Conservation (phyloP, 2,888 invertebrate species). For the Xestobium rufovillosum region DNA sequence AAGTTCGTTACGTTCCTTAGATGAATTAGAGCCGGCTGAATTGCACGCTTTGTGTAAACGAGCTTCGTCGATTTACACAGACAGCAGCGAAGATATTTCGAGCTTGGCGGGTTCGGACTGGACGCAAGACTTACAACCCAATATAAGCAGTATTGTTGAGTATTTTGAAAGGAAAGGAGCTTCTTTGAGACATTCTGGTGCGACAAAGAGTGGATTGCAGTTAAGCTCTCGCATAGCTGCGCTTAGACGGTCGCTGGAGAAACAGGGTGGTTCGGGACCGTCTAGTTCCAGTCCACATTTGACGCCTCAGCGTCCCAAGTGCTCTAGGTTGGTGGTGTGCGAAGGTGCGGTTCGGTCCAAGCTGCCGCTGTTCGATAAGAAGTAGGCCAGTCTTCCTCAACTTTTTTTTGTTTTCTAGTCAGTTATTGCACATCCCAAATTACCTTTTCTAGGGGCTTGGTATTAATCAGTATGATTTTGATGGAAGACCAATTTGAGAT, state of each 20-base stretch:
- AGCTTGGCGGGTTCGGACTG: constrained; percentile 72
- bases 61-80: constrained; percentile 77
- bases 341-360: constrained; percentile 83
- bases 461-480: no score
- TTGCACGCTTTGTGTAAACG: constrained; percentile 55
- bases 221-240: constrained; percentile 39
- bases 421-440: constrained; percentile 26
- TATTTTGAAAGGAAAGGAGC: constrained; percentile 77
- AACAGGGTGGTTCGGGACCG: constrained; percentile 25
- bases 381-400: constrained; percentile 36
- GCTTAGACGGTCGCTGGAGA: constrained; percentile 36
- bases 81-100: constrained; percentile 79
- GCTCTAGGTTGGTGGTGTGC: constrained; percentile 66
- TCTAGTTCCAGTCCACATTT: constrained; percentile 18
- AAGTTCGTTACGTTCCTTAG: constrained; percentile 52
- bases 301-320: constrained; percentile 42
- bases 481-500: no score
- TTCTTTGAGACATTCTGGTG: constrained; percentile 47
- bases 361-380: constrained; percentile 76
- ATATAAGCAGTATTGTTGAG: constrained; percentile 79
- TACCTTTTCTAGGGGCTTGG: no score
- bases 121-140: constrained; percentile 54
- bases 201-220: constrained; percentile 38
- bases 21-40: constrained; percentile 52
- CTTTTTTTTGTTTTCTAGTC: constrained; percentile 27